These are phyloP conservation scores for Scaptomyza hsui DNA, from an alignment of 1,140 invertebrate genomes.

Conservation along the genomic window DNA sequence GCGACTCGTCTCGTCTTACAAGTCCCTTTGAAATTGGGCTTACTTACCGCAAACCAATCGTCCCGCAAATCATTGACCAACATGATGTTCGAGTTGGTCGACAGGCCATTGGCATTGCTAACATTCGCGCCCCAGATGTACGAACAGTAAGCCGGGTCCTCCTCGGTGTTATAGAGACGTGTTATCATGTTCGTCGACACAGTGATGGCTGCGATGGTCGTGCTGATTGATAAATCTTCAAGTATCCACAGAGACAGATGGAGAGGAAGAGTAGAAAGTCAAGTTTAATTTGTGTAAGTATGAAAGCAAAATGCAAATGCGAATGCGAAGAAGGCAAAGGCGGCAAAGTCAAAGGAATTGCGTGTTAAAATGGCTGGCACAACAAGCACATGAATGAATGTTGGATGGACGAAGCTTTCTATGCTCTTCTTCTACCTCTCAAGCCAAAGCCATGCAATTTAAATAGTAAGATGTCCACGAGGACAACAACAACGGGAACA, in stretches of 20 bases:
- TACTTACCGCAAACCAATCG: constrained; percentile 76
- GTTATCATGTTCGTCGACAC: constrained; percentile 71
- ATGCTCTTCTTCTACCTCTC: constrained; percentile 5
- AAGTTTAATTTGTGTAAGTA: constrained; percentile 70
- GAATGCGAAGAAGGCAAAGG: constrained; percentile 8
- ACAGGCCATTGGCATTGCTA: constrained; percentile 45
- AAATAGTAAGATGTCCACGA: constrained; percentile 33
- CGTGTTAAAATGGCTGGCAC: constrained; percentile 40
- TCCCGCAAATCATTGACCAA: constrained; percentile 64
- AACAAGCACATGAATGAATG: constrained; percentile 42
- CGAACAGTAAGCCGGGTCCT: constrained; percentile 79
- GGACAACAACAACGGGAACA: background rate
- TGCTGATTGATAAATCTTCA: constrained; percentile 10
- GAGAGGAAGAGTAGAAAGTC: constrained; percentile 2
- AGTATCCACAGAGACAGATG: constrained; percentile 33
- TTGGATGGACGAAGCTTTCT: constrained; percentile 1
- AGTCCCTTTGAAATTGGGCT: background rate
- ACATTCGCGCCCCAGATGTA: constrained; percentile 78
- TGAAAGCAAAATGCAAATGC: too few species aligned
- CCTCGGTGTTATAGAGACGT: constrained; percentile 77
- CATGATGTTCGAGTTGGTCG: constrained; percentile 45
- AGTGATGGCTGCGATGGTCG: background rate
- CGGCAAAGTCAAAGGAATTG: constrained; percentile 38
- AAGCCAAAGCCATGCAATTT: constrained; percentile 55
- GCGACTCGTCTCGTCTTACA: background rate